Evolutionary conservation across 2,888 invertebrate species (phyloP).

Genomic region (Plusia festucae): DNA sequence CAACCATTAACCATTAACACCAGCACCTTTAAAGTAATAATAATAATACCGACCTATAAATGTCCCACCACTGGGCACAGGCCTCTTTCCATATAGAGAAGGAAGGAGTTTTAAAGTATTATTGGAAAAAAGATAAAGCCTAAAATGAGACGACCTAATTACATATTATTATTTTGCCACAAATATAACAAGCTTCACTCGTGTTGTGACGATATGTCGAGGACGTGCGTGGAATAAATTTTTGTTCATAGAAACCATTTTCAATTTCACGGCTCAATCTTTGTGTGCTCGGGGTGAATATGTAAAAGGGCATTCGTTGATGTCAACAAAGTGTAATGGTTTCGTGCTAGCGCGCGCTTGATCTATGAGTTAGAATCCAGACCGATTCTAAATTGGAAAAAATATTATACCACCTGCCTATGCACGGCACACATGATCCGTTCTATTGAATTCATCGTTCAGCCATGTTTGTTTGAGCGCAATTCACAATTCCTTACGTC

Average conservation of each 20-base stretch:
- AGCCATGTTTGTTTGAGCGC: constrained; percentile 35
- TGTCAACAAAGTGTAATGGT: constrained; percentile 88
- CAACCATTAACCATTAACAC: no score
- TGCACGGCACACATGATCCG: constrained; percentile 48
- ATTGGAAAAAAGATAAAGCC: constrained; percentile 28
- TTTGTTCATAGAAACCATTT: constrained; percentile 88
- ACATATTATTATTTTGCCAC: constrained; percentile 34
- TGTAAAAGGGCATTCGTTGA: constrained; percentile 87
- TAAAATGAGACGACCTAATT: constrained; percentile 39
- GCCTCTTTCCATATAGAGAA: no score
- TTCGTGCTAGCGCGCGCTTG: constrained; percentile 83
- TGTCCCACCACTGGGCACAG: no score
- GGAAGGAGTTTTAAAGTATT: constrained; percentile 30
- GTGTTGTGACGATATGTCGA: constrained; percentile 80
- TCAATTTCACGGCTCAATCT: constrained; percentile 89
- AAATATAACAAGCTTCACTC: constrained; percentile 55
- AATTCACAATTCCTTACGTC: constrained; percentile 17
- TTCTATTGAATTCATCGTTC: constrained; percentile 54
- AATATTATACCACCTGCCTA: constrained; percentile 64
- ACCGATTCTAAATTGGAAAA: constrained; percentile 77
- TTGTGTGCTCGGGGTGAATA: constrained; percentile 88
- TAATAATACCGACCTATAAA: no score
- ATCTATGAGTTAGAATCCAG: constrained; percentile 81
- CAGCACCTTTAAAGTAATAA: no score
- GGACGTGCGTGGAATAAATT: constrained; percentile 85